Percentiles rank a stretch among this genome's conserved stretches.
These are phyloP conservation scores for Cydia strobilella DNA, from an alignment of 1,140 invertebrate species.

Conservation along the genomic window DNA sequence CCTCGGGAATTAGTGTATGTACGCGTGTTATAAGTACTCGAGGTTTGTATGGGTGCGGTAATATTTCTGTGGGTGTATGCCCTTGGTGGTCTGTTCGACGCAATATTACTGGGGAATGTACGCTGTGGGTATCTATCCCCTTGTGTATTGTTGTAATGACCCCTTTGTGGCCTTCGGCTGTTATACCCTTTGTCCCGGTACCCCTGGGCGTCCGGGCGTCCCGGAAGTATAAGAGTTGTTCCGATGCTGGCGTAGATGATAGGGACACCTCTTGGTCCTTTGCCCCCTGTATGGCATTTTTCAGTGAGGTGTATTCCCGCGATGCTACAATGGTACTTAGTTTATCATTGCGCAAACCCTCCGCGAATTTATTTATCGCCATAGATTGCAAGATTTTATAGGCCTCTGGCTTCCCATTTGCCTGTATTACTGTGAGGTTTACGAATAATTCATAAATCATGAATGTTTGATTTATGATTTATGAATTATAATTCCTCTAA, in stretches of 20 bases:
- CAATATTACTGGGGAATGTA: not conserved
- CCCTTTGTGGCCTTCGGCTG: not conserved
- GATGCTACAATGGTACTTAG: conserved; percentile 38
- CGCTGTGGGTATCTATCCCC: not conserved
- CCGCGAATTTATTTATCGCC: conserved; percentile 35
- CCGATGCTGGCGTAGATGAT: not conserved
- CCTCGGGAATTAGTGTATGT: not conserved
- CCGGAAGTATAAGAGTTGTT: not conserved
- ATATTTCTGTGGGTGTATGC: not conserved
- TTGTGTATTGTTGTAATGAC: not conserved
- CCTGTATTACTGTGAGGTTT: conserved; percentile 38
- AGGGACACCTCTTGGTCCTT: conserved; percentile 25
- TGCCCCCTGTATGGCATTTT: conserved; percentile 35
- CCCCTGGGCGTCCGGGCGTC: too few relatives aligned
- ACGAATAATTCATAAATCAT: too few relatives aligned
- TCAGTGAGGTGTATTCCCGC: conserved; percentile 23
- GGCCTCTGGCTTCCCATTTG: conserved; percentile 34
- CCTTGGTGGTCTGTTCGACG: not conserved
- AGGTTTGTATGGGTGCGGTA: not conserved
- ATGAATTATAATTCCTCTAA: conserved; percentile 39
- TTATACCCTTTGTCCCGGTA: not conserved
- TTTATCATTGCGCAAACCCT: conserved; percentile 34
- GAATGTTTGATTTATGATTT: too few relatives aligned
- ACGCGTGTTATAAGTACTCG: not conserved
- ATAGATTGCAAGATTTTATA: conserved; percentile 31